Conservation (phyloP, 1,140 invertebrate genomes). For the Cyclina sinensis region DNA sequence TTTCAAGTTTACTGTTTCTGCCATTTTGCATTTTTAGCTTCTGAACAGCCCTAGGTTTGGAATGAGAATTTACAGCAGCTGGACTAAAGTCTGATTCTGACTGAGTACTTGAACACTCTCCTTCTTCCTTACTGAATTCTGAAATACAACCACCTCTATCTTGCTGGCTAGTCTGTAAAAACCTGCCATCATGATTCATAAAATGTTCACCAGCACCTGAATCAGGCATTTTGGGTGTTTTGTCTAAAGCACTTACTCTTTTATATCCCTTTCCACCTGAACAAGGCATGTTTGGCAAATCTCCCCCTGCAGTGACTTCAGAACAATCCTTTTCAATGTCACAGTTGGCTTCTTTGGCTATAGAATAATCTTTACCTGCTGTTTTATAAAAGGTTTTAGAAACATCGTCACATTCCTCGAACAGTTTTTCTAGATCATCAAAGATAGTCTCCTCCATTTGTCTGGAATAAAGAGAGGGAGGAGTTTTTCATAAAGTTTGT, state of each 20-base stretch:
- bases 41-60: too few relatives aligned
- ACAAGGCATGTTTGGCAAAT: not conserved
- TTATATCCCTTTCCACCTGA: not conserved
- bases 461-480: too few relatives aligned
- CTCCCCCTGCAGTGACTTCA: too few relatives aligned
- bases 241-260: not conserved
- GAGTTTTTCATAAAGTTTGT: too few relatives aligned
- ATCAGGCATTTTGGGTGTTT: not conserved
- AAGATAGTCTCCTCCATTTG: not conserved
- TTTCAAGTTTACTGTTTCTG: not conserved
- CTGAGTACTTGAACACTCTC: not conserved
- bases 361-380: not conserved
- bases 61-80: not conserved
- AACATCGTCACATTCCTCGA: constrained; percentile 21
- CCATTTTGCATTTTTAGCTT: not conserved
- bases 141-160: not conserved
- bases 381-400: not conserved
- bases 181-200: not conserved
- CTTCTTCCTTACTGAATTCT: not conserved
- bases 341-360: not conserved
- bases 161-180: not conserved
- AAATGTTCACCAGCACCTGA: not conserved
- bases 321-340: not conserved
- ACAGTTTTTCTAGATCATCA: constrained; percentile 15
- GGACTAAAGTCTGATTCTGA: not conserved